Conservation (phyloP, 2,888 invertebrate genomes). For the Agriotes lineatus region DNA sequence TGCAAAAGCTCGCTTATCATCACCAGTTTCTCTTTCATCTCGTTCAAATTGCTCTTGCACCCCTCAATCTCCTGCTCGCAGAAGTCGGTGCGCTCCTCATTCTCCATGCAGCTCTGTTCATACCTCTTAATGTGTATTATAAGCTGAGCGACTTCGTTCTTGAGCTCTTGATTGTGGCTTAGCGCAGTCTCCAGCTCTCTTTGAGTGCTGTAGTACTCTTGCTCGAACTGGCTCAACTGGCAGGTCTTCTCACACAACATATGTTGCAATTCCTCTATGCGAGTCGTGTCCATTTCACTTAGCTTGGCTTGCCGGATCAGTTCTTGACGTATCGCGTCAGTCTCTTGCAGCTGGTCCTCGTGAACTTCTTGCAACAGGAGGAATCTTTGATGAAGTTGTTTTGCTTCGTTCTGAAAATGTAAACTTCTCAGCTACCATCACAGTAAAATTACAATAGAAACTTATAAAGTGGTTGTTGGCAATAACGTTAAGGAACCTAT, state of each 20-base stretch:
- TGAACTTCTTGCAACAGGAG: background rate
- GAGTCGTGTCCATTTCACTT: constrained; percentile 43
- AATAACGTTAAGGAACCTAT: no score
- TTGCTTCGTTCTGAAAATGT: background rate
- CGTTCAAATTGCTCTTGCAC: constrained; percentile 42
- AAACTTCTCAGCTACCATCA: no score
- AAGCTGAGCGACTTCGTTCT: background rate
- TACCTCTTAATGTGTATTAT: constrained; percentile 31
- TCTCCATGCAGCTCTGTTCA: background rate
- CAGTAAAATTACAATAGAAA: no score
- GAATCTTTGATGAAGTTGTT: background rate
- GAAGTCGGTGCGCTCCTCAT: constrained; percentile 46
- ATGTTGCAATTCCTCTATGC: constrained; percentile 58
- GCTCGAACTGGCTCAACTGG: constrained; percentile 22
- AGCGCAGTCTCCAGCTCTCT: constrained; percentile 20
- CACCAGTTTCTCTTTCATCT: constrained; percentile 50
- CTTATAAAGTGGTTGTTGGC: no score
- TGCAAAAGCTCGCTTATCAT: constrained; percentile 52
- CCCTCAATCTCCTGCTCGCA: constrained; percentile 44
- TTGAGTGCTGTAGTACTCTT: constrained; percentile 17
- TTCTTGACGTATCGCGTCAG: constrained; percentile 1
- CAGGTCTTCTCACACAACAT: constrained; percentile 54
- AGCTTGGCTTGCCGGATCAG: constrained; percentile 42
- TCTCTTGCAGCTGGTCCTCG: constrained; percentile 9
- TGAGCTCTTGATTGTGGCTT: background rate